A percentile compares a stretch with the other conserved stretches of the same genome.
These are phyloP conservation scores for Orientallactaga sibirica DNA, from an alignment of 2,797 vertebrate species.

Conservation along the genomic window DNA sequence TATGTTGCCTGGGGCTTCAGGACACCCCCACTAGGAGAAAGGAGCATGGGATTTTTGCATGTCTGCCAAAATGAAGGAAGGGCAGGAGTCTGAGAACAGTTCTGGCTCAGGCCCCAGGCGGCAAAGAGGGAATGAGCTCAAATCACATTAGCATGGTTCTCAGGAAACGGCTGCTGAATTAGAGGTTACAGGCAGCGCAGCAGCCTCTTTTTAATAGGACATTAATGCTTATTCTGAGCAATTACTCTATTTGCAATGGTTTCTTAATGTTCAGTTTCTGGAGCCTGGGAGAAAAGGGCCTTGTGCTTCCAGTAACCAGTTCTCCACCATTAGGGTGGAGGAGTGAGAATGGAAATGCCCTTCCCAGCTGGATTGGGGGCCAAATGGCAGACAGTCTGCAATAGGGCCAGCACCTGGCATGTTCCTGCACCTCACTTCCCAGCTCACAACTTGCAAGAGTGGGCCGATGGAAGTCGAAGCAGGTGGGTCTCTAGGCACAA, in stretches of 20 bases:
- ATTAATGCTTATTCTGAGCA: constrained; percentile 75
- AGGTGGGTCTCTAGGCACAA: background rate
- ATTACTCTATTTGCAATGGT: constrained; percentile 78
- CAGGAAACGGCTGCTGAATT: constrained; percentile 71
- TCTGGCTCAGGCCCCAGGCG: constrained; percentile 47
- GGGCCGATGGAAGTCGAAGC: accelerated
- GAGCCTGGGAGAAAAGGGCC: constrained; percentile 58
- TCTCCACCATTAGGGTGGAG: background rate
- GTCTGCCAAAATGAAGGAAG: background rate
- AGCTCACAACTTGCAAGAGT: background rate
- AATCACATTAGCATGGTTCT: constrained; percentile 76
- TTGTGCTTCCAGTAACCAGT: constrained; percentile 71
- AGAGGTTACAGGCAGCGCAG: constrained; percentile 64
- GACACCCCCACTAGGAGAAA: background rate
- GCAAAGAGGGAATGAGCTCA: constrained; percentile 64
- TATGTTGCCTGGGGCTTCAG: background rate
- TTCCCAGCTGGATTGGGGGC: background rate
- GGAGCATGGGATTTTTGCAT: background rate
- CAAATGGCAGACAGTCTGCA: accelerated
- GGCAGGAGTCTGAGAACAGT: background rate
- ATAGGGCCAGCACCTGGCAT: background rate
- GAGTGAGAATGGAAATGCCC: background rate
- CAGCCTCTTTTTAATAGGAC: constrained; percentile 73
- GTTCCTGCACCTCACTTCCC: background rate
- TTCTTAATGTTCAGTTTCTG: constrained; percentile 77